Evolutionary conservation across 2,888 invertebrate species (phyloP).

Genomic region (Anoncus sp.): DNA sequence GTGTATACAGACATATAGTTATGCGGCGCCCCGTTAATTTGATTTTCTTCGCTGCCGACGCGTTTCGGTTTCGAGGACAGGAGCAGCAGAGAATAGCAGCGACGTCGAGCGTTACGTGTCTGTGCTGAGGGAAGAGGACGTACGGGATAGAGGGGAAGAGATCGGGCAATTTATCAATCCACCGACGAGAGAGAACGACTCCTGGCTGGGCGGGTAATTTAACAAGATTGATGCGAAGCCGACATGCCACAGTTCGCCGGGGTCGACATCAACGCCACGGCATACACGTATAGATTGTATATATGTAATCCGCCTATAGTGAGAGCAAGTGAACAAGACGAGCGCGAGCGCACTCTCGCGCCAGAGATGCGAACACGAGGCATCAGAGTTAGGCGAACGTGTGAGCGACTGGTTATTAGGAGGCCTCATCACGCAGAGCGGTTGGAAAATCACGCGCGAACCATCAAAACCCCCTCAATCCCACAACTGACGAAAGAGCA

Average conservation of each 20-base stretch:
- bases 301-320: conserved; percentile 29
- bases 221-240: conserved; percentile 82
- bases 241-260: conserved; percentile 80
- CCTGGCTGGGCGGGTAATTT: conserved; percentile 81
- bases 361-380: conserved; percentile 60
- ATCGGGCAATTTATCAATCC: conserved; percentile 82
- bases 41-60: conserved; percentile 75
- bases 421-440: conserved; percentile 76
- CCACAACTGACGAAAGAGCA: conserved; percentile 2
- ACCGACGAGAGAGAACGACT: conserved; percentile 74
- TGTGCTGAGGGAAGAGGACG: conserved; percentile 66
- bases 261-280: conserved; percentile 60
- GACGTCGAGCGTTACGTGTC: conserved; percentile 78
- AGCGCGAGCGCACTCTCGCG: conserved; percentile 33
- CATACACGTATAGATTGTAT: conserved; percentile 61
- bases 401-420: conserved; percentile 81
- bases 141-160: conserved; percentile 58
- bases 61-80: conserved; percentile 75
- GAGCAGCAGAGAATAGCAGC: conserved; percentile 64
- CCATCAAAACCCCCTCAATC: conserved; percentile 57
- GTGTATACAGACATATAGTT: conserved; percentile 45
- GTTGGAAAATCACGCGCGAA: conserved; percentile 75
- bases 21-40: conserved; percentile 75
- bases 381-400: conserved; percentile 68
- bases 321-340: conserved; percentile 59